Percentiles rank a stretch among this genome's conserved stretches.
Evolutionary conservation across 2,113 vertebrate genomes (phyloP).

Genomic region (Chloropsis cyanopogon): DNA sequence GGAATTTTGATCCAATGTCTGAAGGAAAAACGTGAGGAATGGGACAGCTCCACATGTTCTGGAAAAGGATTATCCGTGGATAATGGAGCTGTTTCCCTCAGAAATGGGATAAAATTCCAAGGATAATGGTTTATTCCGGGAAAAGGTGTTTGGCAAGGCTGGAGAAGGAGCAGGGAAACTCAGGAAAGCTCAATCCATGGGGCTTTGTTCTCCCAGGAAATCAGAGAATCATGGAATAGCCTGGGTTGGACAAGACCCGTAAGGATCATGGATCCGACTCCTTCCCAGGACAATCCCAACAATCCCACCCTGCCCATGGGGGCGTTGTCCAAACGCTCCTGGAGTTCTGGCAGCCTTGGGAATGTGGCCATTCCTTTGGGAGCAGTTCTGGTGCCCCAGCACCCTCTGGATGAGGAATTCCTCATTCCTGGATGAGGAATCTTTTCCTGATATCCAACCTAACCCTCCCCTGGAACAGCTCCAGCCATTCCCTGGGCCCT

Average conservation of each 20-base stretch:
- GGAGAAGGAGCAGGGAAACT: neutral
- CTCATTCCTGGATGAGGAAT: neutral
- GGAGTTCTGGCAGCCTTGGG: neutral
- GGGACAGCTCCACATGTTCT: neutral
- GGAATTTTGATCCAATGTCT: neutral
- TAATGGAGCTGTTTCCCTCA: neutral
- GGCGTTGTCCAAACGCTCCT: accelerated
- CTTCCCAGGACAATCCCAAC: neutral
- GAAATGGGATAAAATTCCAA: neutral
- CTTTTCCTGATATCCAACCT: neutral
- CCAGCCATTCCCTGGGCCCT: neutral
- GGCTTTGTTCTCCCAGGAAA: neutral
- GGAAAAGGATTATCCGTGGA: neutral
- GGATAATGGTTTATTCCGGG: neutral
- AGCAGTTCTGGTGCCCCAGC: neutral
- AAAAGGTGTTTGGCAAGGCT: neutral
- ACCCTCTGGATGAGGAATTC: neutral
- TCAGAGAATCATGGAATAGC: neutral
- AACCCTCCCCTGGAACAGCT: neutral
- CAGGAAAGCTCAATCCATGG: neutral
- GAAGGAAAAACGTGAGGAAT: neutral
- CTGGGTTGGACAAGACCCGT: neutral
- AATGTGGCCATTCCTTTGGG: neutral
- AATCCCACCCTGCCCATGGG: too few species aligned
- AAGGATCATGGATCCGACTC: accelerated